These are phyloP conservation scores for Anoplius nigerrimus DNA, from an alignment of 2,888 invertebrate genomes.

Conservation along the genomic window DNA sequence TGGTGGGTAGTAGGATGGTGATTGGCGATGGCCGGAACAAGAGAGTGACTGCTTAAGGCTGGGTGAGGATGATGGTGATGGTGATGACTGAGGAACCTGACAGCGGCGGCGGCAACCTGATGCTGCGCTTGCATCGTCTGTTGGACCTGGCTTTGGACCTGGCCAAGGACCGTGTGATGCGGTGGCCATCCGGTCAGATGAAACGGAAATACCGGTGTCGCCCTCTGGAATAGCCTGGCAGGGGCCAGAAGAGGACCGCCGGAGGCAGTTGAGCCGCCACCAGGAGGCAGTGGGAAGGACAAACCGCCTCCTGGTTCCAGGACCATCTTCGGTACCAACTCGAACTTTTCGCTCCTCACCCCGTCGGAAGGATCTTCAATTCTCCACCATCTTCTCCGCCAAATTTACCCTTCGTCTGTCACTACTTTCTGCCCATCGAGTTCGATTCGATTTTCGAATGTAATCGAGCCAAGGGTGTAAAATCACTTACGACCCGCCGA, in stretches of 20 bases:
- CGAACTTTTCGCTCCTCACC: constrained; percentile 52
- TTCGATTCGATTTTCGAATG: too few species aligned
- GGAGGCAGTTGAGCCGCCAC: constrained; percentile 66
- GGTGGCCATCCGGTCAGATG: constrained; percentile 72
- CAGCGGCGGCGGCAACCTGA: constrained; percentile 68
- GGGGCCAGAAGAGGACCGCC: constrained; percentile 68
- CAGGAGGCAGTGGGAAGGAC: constrained; percentile 74
- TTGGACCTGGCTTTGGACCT: constrained; percentile 71
- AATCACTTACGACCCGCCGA: too few species aligned
- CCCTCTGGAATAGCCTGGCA: constrained; percentile 70
- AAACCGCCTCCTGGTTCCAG: constrained; percentile 74
- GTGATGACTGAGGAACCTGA: constrained; percentile 69
- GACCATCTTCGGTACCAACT: constrained; percentile 74
- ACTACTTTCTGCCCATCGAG: too few species aligned
- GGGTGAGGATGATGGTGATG: constrained; percentile 72
- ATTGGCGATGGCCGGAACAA: constrained; percentile 66
- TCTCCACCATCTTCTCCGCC: background rate
- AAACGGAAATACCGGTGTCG: constrained; percentile 72
- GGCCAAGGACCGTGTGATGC: constrained; percentile 71
- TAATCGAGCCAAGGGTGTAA: too few species aligned
- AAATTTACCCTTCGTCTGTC: too few species aligned
- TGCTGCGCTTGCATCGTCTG: constrained; percentile 71
- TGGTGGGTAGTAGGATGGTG: constrained; percentile 69
- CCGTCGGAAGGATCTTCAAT: constrained; percentile 44
- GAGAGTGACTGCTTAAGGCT: constrained; percentile 67